Base-by-base conservation (phyloP, 2,888 invertebrate genomes). In the Campopleginae sp. region DNA sequence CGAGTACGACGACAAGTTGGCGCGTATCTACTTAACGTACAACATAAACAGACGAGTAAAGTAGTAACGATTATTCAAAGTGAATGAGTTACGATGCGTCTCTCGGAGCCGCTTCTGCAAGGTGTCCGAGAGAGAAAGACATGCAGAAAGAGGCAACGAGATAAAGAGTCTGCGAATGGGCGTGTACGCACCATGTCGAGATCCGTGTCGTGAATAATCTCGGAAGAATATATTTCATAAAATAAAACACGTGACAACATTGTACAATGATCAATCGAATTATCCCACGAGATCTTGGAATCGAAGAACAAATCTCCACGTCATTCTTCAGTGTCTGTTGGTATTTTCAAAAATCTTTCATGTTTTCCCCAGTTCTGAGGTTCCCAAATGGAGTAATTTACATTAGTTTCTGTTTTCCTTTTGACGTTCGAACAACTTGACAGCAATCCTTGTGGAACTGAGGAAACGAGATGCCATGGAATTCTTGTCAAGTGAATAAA, bases 81-180 rank as follows among this genome's bases (percentile, higher is more conserved):
- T 44, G 82, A 82, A 85, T 85, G 82, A 85, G 82, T 82, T 76
- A 85, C 85, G 85, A 82, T 71, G 79, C 75, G 42, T 79, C 70
- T 71, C 66, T 38, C 27, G 44, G 70, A 48, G 77, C 42, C 23
- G 44, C 46, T 70, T 58, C 61, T 77, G 72, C 72, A 72, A 80
- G 74, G 82, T 79, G 75, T 19, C 19, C 44, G 2, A 42, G n/a
- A 63, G 61, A 23, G 17, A 68, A 38, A 77, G n/a, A n/a, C n/a
- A n/a, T n/a, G n/a, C 23, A 68, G n/a, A 58, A 58, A 44, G 19
- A 63, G 33, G 31, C 44, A 61, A 19, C 46, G 68, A 78, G 33
- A 58, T 19, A 23, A 42, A 74, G 78, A 66, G 27, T 48, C 51
- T 48, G 58, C 65, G 66, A 65, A 77, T 65, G 72, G 77, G 80